Conservation (phyloP, 2,113 vertebrate species). For the Salvelinus fontinalis region DNA sequence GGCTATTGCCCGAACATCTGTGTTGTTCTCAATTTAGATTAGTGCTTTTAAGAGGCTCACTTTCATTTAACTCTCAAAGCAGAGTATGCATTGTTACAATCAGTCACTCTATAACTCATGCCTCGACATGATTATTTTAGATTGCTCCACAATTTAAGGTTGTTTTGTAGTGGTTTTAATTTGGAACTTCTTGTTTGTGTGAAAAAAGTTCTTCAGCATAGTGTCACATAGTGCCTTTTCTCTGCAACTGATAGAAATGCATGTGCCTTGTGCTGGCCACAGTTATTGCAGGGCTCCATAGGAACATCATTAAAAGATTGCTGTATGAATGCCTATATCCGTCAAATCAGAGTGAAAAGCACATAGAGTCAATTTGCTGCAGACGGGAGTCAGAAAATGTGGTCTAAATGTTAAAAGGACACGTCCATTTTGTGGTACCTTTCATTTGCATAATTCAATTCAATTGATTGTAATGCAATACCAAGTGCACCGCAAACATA, state of each 20-base stretch:
- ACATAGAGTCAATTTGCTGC: constrained; percentile 56
- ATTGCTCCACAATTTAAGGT: constrained; percentile 1
- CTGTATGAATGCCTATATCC: constrained; percentile 59
- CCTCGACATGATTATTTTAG: constrained; percentile 12
- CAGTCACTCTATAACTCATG: neutral
- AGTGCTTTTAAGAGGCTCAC: too few relatives aligned
- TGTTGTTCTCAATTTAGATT: too few relatives aligned
- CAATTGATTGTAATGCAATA: constrained; percentile 83
- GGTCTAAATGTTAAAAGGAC: constrained; percentile 53
- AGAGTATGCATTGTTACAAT: too few relatives aligned
- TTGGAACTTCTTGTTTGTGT: neutral
- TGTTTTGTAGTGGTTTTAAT: neutral
- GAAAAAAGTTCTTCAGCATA: neutral
- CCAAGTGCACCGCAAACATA: constrained; percentile 76
- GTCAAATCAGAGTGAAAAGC: constrained; percentile 55
- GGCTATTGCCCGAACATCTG: too few relatives aligned
- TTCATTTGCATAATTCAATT: constrained; percentile 80
- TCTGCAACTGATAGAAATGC: constrained; percentile 15
- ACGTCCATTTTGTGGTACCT: constrained; percentile 64
- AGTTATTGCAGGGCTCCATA: constrained; percentile 29
- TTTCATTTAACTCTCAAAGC: too few relatives aligned
- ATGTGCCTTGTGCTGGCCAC: constrained; percentile 35
- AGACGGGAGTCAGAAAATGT: constrained; percentile 47
- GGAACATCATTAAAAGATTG: constrained; percentile 55
- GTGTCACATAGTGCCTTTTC: neutral